phyloP scores from a whole-genome alignment of 2,113 vertebrate genomes.

The Caracal caracal region DNA sequence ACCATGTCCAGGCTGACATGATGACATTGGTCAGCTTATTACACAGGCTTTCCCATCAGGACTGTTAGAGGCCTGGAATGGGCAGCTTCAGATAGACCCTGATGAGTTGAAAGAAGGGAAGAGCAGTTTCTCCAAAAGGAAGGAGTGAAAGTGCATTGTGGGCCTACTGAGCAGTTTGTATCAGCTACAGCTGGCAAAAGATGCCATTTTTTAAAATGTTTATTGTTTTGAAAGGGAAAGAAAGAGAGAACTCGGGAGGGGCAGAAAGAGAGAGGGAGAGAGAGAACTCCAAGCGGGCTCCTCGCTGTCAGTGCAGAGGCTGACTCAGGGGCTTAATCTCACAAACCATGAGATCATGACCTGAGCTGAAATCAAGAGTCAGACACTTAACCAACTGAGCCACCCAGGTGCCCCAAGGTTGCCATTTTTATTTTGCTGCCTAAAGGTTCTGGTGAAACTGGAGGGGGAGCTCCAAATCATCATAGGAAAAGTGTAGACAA shows the following conservation, averaged over 20 bases:
- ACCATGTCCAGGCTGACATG: neutral
- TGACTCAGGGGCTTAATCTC: too few species aligned
- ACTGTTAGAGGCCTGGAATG: neutral
- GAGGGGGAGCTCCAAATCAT: neutral
- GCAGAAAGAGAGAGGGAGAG: too few species aligned
- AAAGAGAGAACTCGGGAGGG: too few species aligned
- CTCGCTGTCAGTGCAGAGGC: too few species aligned
- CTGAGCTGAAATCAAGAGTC: too few species aligned
- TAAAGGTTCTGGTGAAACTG: constrained; percentile 10
- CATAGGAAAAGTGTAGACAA: neutral
- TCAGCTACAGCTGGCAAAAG: neutral
- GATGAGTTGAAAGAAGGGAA: neutral
- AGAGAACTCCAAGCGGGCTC: too few species aligned
- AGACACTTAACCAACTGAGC: too few species aligned
- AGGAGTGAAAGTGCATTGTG: neutral
- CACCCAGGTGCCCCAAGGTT: neutral
- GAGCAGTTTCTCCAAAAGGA: neutral
- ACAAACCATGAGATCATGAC: too few species aligned
- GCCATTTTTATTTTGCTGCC: neutral
- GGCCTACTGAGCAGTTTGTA: neutral
- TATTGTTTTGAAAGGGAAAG: too few species aligned
- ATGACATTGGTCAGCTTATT: neutral
- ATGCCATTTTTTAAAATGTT: neutral
- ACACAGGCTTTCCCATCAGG: neutral
- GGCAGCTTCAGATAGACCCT: constrained; percentile 2